These are phyloP conservation scores for Phataginus tetradactyla DNA, from an alignment of 2,797 vertebrate species.

Conservation along the genomic window DNA sequence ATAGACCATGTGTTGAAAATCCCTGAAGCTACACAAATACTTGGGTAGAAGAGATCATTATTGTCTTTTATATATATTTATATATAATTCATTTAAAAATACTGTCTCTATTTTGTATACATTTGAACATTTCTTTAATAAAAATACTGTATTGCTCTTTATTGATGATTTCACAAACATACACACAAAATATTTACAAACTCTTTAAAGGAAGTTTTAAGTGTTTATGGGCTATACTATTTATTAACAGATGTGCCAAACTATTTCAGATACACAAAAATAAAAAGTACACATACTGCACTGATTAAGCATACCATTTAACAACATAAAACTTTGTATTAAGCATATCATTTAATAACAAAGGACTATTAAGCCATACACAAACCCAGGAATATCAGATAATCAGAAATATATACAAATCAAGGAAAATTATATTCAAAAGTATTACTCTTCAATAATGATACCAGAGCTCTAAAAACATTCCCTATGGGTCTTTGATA, in stretches of 20 bases:
- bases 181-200: slow-evolving; percentile 37
- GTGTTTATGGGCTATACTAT: neutral
- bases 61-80: neutral
- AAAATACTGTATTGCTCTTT: neutral
- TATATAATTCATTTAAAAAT: slow-evolving; percentile 38
- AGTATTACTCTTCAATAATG: slow-evolving; percentile 27
- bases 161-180: neutral
- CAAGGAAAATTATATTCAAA: slow-evolving; percentile 38
- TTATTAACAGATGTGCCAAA: neutral
- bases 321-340: neutral
- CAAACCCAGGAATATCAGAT: slow-evolving; percentile 1
- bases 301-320: neutral
- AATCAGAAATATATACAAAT: neutral
- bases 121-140: slow-evolving; percentile 1
- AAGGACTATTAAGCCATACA: neutral
- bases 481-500: neutral
- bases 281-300: neutral
- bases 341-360: neutral
- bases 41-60: neutral
- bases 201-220: neutral
- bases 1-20: neutral
- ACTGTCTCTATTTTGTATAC: neutral
- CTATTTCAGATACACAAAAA: neutral
- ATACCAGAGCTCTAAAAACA: neutral
- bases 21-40: neutral